Conservation (phyloP, 2,797 vertebrate species). For the Argya squamiceps region DNA sequence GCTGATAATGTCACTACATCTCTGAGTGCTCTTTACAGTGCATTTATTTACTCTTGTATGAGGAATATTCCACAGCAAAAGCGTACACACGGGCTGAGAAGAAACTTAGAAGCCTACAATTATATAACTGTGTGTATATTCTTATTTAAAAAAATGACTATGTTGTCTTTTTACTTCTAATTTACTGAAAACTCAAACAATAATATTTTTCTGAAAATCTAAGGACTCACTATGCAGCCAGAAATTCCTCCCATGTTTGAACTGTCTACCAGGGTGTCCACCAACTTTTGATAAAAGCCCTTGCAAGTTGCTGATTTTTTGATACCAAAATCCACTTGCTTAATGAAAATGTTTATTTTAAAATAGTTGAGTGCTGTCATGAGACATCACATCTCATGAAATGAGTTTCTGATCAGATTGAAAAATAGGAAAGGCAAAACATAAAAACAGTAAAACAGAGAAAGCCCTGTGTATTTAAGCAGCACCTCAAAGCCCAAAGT, state of each 20-base stretch:
- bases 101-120: neutral
- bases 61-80: neutral
- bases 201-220: conserved; percentile 34
- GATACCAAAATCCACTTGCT: neutral
- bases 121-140: neutral
- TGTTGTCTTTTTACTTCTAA: neutral
- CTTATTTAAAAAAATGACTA: neutral
- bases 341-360: conserved; percentile 21
- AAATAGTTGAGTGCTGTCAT: neutral
- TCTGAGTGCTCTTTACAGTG: neutral
- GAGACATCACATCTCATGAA: neutral
- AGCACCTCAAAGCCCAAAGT: neutral
- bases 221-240: neutral
- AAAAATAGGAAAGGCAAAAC: neutral
- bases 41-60: neutral
- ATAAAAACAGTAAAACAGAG: neutral
- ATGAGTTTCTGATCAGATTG: neutral
- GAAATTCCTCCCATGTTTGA: conserved; percentile 31
- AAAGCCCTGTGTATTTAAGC: neutral
- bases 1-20: neutral
- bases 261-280: neutral
- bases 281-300: neutral
- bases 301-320: neutral
- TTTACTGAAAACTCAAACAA: neutral
- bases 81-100: neutral